These are phyloP conservation scores for Apogon talboti DNA, from an alignment of 2,797 vertebrate genomes.

Conservation along the genomic window DNA sequence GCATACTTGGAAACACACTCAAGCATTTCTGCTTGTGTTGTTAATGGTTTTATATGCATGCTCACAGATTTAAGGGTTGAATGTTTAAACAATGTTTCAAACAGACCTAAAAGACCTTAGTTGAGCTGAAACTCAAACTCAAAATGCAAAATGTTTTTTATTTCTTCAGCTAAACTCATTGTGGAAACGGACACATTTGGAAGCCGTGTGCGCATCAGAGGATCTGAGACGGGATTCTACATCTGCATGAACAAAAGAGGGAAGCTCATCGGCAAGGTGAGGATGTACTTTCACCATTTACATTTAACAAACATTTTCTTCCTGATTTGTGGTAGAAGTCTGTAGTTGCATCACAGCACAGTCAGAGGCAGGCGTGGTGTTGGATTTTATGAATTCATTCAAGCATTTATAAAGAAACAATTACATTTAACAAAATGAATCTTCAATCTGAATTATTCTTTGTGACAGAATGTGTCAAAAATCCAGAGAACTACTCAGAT, in stretches of 20 bases:
- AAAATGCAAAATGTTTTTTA: constrained; percentile 6
- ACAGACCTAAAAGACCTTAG: background rate
- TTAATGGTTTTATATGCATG: constrained; percentile 14
- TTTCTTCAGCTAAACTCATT: constrained; percentile 88
- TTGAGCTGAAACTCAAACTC: too few relatives aligned
- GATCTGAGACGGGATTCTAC: constrained; percentile 92
- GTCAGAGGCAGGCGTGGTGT: too few relatives aligned
- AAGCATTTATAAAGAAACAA: too few relatives aligned
- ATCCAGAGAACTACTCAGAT: too few relatives aligned
- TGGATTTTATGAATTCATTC: too few relatives aligned
- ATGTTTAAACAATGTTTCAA: background rate
- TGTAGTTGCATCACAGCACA: too few relatives aligned
- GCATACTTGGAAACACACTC: constrained; percentile 22
- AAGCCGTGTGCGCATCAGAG: constrained; percentile 92
- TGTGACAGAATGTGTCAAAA: too few relatives aligned
- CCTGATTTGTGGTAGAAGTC: too few relatives aligned
- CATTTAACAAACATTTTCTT: too few relatives aligned
- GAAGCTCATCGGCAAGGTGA: constrained; percentile 93
- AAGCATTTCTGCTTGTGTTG: constrained; percentile 2
- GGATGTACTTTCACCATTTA: constrained; percentile 38
- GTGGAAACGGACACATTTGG: constrained; percentile 95
- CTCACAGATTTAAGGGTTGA: constrained; percentile 6
- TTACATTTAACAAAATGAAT: too few relatives aligned
- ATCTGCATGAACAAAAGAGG: constrained; percentile 94
- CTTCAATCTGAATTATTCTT: too few relatives aligned